Evolutionary conservation across 2,113 vertebrate genomes (phyloP), one percentile per base, ranked within the genome.

Genomic region (Sclerurus mexicanus): DNA sequence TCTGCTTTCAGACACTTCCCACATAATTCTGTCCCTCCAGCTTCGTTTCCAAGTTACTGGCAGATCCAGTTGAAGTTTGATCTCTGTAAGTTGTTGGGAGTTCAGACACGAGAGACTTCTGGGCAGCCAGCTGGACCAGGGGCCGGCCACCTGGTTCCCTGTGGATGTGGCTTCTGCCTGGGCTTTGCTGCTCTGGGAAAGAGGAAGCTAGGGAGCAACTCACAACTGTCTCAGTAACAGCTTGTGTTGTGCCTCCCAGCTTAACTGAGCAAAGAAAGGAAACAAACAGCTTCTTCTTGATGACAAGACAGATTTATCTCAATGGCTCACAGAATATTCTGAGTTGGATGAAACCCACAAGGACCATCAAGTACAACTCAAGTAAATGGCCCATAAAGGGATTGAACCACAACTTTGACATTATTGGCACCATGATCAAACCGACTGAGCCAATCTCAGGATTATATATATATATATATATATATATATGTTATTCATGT

Each of bases 61-160:
- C 3, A 10, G 33, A 37, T 62, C 56, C 67, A 67, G 63, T 0
- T 46, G 31, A 63, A 6, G 6, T 77, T 80, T 56, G 16, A 42
- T 56, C 1, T 2, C 52, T 59, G 12, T 30, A 72, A 6, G 28
- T 37, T 83, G 24, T 46, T 7, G 2, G 64, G 27, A 86, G 12
- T 84, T 84, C 59, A 55, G 40, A 74, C 8, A 58, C 16, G 12
- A 82, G 33, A 81, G 9, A 33, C 39, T 39, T 69, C 37, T 50
- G 60, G 10, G 27, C 53, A 64, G 18, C 23, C 20, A 0, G 1
- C 10, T 0, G 27, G 37, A 16, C 25, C 28, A 58, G 25, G 24
- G 47, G 9, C 47, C 13, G 47, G 9, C 47, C 13, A 47, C 13
- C 18, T 30, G 14, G 9, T 21, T 68, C 35, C 60, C 22, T 3